These are phyloP conservation scores for Morpho deidamia DNA, from an alignment of 2,888 invertebrate species.

Conservation along the genomic window DNA sequence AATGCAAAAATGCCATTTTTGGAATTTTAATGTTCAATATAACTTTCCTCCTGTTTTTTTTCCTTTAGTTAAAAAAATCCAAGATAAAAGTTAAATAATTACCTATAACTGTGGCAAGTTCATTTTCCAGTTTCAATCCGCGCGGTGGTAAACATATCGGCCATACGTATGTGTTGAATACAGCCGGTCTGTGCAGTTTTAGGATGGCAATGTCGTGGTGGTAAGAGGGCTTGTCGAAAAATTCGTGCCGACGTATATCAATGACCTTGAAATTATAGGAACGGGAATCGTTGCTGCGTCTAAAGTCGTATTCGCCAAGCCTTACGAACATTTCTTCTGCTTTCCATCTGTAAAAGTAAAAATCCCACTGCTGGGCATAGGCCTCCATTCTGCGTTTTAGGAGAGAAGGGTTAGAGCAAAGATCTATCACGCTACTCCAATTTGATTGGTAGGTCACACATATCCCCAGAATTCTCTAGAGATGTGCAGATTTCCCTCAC, in stretches of 20 bases:
- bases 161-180: conserved; percentile 89
- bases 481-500: too few species aligned
- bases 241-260: conserved; percentile 82
- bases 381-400: too few species aligned
- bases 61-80: not conserved
- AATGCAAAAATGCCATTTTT: too few species aligned
- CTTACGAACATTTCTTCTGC: conserved; percentile 82
- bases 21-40: too few species aligned
- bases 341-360: conserved; percentile 69
- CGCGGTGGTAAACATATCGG: conserved; percentile 89
- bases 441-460: too few species aligned
- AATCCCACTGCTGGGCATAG: too few species aligned
- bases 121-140: conserved; percentile 77
- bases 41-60: too few species aligned
- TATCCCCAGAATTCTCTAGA: too few species aligned
- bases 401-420: too few species aligned
- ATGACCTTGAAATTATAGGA: conserved; percentile 83
- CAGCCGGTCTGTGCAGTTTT: conserved; percentile 80
- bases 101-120: conserved; percentile 83
- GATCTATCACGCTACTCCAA: too few species aligned
- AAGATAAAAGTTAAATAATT: conserved; percentile 2
- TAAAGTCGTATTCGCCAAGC: conserved; percentile 90
- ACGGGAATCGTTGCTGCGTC: conserved; percentile 81
- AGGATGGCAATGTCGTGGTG: conserved; percentile 88
- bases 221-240: conserved; percentile 82